These are phyloP conservation scores for Phrynocephalus guinanensis DNA, from an alignment of 2,797 vertebrate genomes.

Conservation along the genomic window DNA sequence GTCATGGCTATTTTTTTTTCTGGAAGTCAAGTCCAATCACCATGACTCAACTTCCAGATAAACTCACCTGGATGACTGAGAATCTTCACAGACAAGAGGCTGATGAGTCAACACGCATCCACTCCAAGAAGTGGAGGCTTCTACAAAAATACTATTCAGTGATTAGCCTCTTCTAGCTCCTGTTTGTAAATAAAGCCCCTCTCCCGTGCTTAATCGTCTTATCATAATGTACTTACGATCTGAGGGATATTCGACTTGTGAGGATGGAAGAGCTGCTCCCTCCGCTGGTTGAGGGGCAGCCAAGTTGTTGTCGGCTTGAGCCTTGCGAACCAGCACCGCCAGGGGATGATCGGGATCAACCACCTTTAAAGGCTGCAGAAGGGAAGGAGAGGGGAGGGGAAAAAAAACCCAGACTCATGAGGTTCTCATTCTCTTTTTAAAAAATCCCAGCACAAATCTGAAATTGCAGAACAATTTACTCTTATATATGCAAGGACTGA, in stretches of 20 bases:
- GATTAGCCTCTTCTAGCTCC: not conserved
- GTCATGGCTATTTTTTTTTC: no score
- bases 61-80: no score
- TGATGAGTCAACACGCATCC: not conserved
- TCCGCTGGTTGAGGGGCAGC: constrained; percentile 76
- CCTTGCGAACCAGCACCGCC: constrained; percentile 91
- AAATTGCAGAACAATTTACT: no score
- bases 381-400: no score
- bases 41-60: no score
- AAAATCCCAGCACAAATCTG: no score
- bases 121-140: not conserved
- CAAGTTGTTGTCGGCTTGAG: constrained; percentile 85
- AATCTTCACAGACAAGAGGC: no score
- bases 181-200: not conserved
- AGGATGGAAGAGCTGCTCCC: constrained; percentile 62
- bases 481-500: no score
- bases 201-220: not conserved
- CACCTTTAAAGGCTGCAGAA: constrained; percentile 89
- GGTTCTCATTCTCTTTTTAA: no score
- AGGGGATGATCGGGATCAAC: constrained; percentile 97
- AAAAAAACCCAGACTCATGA: no score
- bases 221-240: constrained; percentile 87
- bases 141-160: not conserved
- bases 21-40: no score
- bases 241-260: constrained; percentile 85